These are phyloP conservation scores for Machaerirhynchus nigripectus DNA, from an alignment of 2,113 vertebrate species.

Conservation along the genomic window DNA sequence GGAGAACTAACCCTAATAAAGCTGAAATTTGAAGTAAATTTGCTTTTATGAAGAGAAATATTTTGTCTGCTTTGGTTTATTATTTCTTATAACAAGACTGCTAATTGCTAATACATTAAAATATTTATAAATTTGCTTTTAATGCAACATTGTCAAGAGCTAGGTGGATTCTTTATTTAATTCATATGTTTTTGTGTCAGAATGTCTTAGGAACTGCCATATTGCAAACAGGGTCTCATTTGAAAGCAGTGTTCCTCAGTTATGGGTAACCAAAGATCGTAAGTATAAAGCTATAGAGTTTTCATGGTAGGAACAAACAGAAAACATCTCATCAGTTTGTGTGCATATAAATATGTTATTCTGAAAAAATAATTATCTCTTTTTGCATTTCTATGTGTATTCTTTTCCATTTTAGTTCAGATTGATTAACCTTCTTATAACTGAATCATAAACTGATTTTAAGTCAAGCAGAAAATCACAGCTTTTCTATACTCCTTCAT, in stretches of 20 bases:
- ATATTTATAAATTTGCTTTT: not conserved
- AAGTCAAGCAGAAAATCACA: slow-evolving; percentile 76
- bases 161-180: slow-evolving; percentile 1
- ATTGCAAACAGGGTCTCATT: not conserved
- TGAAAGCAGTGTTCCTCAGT: not conserved
- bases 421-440: slow-evolving; percentile 72
- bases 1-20: not conserved
- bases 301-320: slow-evolving; percentile 19
- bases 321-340: slow-evolving; percentile 16
- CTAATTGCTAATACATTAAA: slow-evolving; percentile 24
- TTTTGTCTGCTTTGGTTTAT: slow-evolving; percentile 21
- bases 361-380: slow-evolving; percentile 34
- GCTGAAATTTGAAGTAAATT: slow-evolving; percentile 37
- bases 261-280: not conserved
- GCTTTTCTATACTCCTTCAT: slow-evolving; percentile 70
- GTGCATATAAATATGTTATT: slow-evolving; percentile 18
- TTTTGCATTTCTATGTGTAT: slow-evolving; percentile 58
- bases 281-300: not conserved
- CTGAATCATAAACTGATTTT: slow-evolving; percentile 69
- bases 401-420: slow-evolving; percentile 64
- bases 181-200: not conserved
- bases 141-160: not conserved
- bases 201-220: slow-evolving; percentile 14
- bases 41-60: slow-evolving; percentile 44
- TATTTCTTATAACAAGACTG: slow-evolving; percentile 13